Conservation (phyloP, 2,797 vertebrate genomes). For the Eurystomus glaucurus region DNA sequence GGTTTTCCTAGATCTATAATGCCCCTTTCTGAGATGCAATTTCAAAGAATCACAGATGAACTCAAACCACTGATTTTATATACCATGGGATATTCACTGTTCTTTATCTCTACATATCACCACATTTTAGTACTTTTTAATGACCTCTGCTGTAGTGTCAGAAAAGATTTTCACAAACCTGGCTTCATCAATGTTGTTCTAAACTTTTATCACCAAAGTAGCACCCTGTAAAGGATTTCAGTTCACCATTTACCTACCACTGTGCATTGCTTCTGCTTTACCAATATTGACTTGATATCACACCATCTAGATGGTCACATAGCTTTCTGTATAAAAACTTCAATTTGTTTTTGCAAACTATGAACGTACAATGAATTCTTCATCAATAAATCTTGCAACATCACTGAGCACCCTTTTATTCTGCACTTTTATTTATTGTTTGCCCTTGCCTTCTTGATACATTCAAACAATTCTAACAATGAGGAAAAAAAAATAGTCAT, state of each 20-base stretch:
- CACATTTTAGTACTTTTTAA: not conserved
- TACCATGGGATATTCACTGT: not conserved
- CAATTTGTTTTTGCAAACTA: not conserved
- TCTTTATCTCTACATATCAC: not conserved
- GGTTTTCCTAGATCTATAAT: not conserved
- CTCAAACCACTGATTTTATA: not conserved
- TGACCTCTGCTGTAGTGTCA: not conserved
- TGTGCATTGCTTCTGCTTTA: not conserved
- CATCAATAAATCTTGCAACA: not conserved
- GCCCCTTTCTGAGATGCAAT: not conserved
- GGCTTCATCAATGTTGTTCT: not conserved
- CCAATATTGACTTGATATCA: not conserved
- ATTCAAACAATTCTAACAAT: not conserved
- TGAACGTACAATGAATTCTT: not conserved
- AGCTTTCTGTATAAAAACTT: not conserved
- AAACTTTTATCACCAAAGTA: not conserved
- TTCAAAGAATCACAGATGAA: not conserved
- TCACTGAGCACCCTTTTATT: not conserved
- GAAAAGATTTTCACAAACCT: not conserved
- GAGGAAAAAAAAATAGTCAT: not conserved
- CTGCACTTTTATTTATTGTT: not conserved
- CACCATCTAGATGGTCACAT: not conserved
- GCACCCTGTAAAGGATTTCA: not conserved
- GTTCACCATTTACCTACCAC: not conserved
- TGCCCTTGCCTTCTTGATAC: not conserved